Evolutionary conservation across 1,140 invertebrate species (phyloP).

Genomic region (Tetraneura akinire): DNA sequence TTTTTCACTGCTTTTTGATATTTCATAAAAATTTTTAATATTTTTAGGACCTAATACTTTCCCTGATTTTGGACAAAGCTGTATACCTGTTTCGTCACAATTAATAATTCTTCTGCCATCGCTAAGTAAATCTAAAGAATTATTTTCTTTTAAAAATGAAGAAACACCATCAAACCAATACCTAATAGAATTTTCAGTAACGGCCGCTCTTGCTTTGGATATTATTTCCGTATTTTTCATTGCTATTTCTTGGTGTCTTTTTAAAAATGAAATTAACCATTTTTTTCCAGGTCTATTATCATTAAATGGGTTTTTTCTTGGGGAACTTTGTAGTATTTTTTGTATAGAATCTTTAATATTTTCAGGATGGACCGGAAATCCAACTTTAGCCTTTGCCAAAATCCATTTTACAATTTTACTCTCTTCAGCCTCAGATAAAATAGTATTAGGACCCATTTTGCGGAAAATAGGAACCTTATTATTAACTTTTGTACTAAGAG

Average conservation of each 20-base stretch:
- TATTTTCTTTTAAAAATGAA: neutral
- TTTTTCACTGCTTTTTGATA: neutral
- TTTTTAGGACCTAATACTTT: neutral
- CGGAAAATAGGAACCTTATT: neutral
- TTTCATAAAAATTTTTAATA: neutral
- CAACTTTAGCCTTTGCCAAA: neutral
- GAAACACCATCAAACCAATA: neutral
- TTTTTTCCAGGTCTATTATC: neutral
- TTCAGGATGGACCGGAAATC: neutral
- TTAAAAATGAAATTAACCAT: neutral
- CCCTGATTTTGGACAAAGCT: neutral
- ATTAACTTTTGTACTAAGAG: neutral
- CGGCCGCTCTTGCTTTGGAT: neutral
- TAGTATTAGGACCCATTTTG: slow-evolving; percentile 5
- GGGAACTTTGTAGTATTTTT: neutral
- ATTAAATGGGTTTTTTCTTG: neutral
- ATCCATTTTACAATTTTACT: neutral
- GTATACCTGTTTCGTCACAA: neutral
- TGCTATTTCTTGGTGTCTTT: neutral
- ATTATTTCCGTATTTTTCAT: neutral
- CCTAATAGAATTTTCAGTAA: neutral
- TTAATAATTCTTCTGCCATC: neutral
- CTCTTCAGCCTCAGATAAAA: neutral
- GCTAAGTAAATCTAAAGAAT: neutral
- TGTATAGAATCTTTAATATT: neutral